phyloP scores from a whole-genome alignment of 2,113 vertebrate species.

The Garra rufa region DNA sequence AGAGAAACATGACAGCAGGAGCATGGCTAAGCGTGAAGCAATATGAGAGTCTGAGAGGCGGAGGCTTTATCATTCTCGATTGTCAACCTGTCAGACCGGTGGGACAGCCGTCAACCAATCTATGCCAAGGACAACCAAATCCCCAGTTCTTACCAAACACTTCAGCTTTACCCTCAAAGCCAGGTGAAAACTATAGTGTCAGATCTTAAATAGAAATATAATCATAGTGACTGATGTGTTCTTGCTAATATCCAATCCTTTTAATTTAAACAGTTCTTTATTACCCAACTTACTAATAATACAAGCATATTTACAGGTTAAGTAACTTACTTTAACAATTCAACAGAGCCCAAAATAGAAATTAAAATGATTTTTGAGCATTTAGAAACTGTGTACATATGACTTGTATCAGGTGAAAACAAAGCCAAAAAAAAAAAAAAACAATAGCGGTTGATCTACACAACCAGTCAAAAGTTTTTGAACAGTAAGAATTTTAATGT shows the following conservation, averaged over 20 bases:
- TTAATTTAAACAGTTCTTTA: neutral
- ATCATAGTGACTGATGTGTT: neutral
- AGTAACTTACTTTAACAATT: neutral
- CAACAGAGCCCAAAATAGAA: no score
- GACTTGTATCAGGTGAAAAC: no score
- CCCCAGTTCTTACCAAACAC: neutral
- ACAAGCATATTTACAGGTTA: neutral
- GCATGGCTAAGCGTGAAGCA: slow-evolving; percentile 19
- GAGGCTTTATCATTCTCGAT: slow-evolving; percentile 36
- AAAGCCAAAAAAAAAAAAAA: no score
- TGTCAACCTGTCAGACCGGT: slow-evolving; percentile 67
- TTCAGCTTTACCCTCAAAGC: neutral
- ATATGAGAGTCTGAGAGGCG: slow-evolving; percentile 35
- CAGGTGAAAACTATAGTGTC: neutral
- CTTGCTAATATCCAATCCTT: neutral
- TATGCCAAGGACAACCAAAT: slow-evolving; percentile 47
- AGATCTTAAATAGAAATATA: neutral
- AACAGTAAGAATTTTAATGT: no score
- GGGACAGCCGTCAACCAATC: slow-evolving; percentile 34
- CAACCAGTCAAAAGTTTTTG: no score
- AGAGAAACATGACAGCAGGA: slow-evolving; percentile 3
- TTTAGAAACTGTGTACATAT: no score
- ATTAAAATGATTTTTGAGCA: no score
- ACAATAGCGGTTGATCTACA: no score
- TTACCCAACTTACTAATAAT: neutral